Evolutionary conservation across 2,113 vertebrate species (phyloP).

Genomic region (Sylvietta virens): DNA sequence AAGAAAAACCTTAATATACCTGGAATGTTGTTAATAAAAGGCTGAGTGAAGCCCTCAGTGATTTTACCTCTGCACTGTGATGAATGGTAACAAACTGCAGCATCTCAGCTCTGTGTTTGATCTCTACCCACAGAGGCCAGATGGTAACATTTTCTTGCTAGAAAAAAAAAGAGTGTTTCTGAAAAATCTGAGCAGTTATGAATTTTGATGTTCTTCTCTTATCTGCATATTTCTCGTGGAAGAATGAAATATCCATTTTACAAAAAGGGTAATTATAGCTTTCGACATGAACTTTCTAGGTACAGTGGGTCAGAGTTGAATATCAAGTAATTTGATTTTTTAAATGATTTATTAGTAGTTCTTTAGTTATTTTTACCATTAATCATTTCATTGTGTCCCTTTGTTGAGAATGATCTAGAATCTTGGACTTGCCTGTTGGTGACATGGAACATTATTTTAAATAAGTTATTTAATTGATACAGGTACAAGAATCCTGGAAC

Average conservation of each 20-base stretch:
- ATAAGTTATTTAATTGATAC: neutral
- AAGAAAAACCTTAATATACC: rapidly evolving
- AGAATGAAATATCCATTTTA: neutral
- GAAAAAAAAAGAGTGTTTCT: neutral
- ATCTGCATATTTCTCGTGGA: neutral
- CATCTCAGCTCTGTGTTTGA: neutral
- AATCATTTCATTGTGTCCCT: neutral
- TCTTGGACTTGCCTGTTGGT: neutral
- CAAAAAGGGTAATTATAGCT: neutral
- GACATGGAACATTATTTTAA: neutral
- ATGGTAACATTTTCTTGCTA: neutral
- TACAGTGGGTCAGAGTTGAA: neutral
- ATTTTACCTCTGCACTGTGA: neutral
- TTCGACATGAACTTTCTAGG: neutral
- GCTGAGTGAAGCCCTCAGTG: neutral
- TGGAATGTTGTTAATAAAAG: neutral
- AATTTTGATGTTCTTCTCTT: neutral
- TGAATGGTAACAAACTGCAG: neutral
- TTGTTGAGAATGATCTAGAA: neutral
- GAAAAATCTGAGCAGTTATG: neutral
- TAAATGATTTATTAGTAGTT: neutral
- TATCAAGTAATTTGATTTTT: neutral
- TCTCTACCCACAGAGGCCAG: neutral
- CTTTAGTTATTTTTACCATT: neutral
- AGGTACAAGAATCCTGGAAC: neutral